phyloP scores from a whole-genome alignment of 2,113 vertebrate species.

The Grammomys surdaster region DNA sequence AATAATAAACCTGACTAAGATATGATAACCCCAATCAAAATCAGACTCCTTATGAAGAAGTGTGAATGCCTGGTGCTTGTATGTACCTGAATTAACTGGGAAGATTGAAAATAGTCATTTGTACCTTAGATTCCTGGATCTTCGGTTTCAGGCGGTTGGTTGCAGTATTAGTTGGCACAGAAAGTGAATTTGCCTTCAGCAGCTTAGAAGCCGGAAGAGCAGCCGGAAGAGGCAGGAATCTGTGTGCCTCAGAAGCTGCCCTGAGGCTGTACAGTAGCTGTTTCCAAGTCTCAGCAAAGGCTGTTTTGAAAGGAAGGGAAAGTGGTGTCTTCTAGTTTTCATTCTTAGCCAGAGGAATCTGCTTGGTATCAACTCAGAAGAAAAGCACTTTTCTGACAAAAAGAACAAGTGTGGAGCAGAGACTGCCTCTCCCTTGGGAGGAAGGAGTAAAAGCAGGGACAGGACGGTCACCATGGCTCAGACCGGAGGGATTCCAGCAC shows the following conservation, averaged over 20 bases:
- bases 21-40: not conserved
- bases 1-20: not conserved
- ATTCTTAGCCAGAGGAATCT: not conserved
- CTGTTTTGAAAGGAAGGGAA: not conserved
- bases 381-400: not conserved
- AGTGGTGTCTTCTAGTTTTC: not conserved
- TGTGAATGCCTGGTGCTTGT: not conserved
- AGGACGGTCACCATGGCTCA: not conserved
- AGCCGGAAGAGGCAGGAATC: not conserved
- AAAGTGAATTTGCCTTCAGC: not conserved
- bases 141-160: not conserved
- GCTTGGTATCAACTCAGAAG: not conserved
- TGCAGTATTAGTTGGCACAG: not conserved
- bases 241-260: not conserved
- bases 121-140: not conserved
- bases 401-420: too few relatives aligned
- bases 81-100: not conserved
- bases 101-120: too few relatives aligned
- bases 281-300: not conserved
- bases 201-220: not conserved
- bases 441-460: not conserved
- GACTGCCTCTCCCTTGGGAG: not conserved
- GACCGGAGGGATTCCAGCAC: not conserved
- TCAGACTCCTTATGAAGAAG: not conserved
- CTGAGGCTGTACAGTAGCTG: not conserved